Evolutionary conservation across 2,797 vertebrate genomes (phyloP), one percentile per base, ranked within the genome.

Genomic region (Trachurus trachurus): DNA sequence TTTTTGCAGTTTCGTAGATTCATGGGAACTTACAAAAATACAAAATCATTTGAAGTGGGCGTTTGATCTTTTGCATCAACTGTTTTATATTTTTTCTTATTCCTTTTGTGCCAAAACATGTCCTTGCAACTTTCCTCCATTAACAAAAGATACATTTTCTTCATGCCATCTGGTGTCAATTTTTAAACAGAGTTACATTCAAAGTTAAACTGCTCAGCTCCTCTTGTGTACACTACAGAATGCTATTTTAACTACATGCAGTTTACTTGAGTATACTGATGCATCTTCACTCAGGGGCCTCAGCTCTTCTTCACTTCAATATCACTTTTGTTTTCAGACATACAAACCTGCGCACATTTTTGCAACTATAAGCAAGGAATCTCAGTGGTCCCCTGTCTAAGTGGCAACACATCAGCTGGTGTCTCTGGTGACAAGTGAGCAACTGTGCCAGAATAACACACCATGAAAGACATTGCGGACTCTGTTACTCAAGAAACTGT

Each of bases 381-480:
- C 88, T 82, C 82, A 50, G 72, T 53, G 21, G 76, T 69, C 73
- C 78, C 52, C 52, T 45, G 72, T 78, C 68, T 84, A 71, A 82
- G 64, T 80, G 60, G 70, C 73, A 76, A 26, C 26, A 26, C 26
- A 82, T 86, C 85, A 86, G 72, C 70, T 54, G 56, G 45, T 34
- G 78, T 83, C 85, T 86, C 76, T 75, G 62, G 62, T 60, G 83
- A 82, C 39, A 80, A 73, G 64, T 7, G 75, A 85, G 70, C 64
- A 70, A 87, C 47, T 84, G 62, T 83, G 84, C 78, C 87, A 83
- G 71, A 89, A 88, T 90, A 90, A 88, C 82, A 81, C 75, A 83
- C 66, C 77, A 64, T 83, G 83, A 89, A 90, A 90, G 86, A 66
- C 80, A 76, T 54, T 60, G 72, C 61, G 29, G 75, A 84, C 77